Evolutionary conservation across 2,113 vertebrate genomes (phyloP).

Genomic region (Nicator chloris): DNA sequence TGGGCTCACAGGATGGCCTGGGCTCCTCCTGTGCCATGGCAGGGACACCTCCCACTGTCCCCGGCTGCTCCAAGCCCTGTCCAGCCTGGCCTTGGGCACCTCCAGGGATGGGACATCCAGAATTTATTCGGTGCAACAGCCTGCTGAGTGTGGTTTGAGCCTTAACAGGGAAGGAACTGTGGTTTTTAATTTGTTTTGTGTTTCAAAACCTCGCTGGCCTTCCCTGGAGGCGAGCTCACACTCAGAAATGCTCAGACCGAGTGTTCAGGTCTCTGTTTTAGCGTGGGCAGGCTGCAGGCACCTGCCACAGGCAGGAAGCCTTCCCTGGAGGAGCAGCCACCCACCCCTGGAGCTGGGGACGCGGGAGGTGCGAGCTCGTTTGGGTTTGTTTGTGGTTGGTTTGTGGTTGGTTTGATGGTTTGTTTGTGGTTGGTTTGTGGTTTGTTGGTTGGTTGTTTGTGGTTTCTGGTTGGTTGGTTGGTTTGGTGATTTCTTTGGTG

Average conservation of each 20-base stretch:
- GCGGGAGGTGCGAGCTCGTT: neutral
- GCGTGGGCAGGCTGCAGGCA: neutral
- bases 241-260: rapidly evolving
- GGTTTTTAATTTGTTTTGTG: neutral
- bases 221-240: neutral
- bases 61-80: neutral
- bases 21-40: neutral
- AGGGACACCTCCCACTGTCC: neutral
- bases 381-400: neutral
- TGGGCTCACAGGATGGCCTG: neutral
- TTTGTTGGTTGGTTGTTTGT: no score
- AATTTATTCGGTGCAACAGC: neutral
- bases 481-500: no score
- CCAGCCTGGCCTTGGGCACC: neutral
- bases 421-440: neutral
- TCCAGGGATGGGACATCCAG: neutral
- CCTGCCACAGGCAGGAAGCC: neutral
- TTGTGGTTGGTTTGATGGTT: no score
- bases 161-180: neutral
- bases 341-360: neutral
- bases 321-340: neutral
- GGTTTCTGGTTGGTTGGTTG: no score
- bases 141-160: neutral
- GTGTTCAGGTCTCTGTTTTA: neutral
- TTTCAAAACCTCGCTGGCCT: neutral